Percentiles rank a stretch among this genome's conserved stretches.
Evolutionary conservation across 2,797 vertebrate genomes (phyloP).

Genomic region (Hafferia zeledoni): DNA sequence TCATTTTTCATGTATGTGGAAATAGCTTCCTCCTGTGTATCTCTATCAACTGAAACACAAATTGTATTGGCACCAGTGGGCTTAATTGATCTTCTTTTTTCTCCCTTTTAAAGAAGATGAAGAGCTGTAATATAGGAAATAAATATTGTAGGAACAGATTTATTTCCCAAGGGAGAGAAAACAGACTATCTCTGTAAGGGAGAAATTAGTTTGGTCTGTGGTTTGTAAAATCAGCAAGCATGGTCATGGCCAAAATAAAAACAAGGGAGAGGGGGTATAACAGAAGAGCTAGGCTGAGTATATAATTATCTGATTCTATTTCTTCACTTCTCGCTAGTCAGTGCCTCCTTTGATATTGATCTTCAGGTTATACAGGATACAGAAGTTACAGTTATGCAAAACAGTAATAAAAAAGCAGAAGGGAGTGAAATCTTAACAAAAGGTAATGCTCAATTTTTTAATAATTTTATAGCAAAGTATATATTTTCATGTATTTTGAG

Average conservation of each 20-base stretch:
- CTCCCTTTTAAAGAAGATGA: conserved; percentile 15
- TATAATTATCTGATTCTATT: not conserved
- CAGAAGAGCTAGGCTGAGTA: not conserved
- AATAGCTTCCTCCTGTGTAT: not conserved
- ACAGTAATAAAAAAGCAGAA: not conserved
- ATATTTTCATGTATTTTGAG: not conserved
- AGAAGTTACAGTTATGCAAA: not conserved
- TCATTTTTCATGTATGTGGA: not conserved
- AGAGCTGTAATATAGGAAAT: not conserved
- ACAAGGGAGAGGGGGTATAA: not conserved
- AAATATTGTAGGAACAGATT: not conserved
- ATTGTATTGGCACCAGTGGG: not conserved
- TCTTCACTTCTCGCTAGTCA: not conserved
- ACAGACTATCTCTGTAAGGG: not conserved
- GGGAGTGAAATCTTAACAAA: not conserved
- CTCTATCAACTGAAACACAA: not conserved
- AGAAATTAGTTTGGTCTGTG: not conserved
- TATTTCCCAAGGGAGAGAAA: conserved; percentile 3
- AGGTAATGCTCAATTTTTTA: not conserved
- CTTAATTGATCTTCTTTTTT: conserved; percentile 15
- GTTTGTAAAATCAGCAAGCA: not conserved
- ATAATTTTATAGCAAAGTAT: not conserved
- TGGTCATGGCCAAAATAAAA: not conserved
- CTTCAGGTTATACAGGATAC: not conserved
- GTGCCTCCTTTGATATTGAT: not conserved